phyloP scores from a whole-genome alignment of 1,140 invertebrate genomes.

The Tribolium madens region DNA sequence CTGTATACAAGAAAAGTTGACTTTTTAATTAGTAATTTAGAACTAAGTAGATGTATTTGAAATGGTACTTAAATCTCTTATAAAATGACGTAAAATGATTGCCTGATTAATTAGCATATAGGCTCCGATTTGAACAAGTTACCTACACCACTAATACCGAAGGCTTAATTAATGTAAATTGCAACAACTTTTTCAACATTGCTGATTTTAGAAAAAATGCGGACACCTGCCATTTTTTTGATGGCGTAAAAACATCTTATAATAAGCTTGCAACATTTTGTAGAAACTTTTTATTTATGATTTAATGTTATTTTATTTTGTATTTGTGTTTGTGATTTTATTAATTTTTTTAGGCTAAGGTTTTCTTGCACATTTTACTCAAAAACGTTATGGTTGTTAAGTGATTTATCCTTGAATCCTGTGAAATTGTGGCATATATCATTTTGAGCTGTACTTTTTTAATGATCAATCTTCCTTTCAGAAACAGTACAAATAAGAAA shows the following conservation, averaged over 20 bases:
- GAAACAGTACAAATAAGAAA: background rate
- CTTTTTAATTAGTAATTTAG: background rate
- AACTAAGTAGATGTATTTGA: background rate
- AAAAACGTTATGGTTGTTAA: no score
- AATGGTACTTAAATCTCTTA: background rate
- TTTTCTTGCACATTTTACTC: no score
- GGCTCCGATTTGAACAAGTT: background rate
- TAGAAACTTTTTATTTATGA: no score
- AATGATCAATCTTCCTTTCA: background rate
- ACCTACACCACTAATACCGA: background rate
- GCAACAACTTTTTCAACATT: background rate
- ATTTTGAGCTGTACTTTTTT: background rate
- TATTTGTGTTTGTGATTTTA: no score
- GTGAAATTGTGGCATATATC: background rate
- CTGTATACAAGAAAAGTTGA: background rate
- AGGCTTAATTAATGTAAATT: background rate
- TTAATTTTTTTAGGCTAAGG: no score
- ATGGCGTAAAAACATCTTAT: background rate
- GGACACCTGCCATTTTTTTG: background rate
- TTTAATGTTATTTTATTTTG: no score
- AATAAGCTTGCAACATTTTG: background rate
- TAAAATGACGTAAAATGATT: background rate
- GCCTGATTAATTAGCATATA: background rate
- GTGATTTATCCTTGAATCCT: background rate
- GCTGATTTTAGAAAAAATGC: background rate